Base-by-base conservation (phyloP, 2,797 vertebrate genomes). In the Cyprinodon diabolis region DNA sequence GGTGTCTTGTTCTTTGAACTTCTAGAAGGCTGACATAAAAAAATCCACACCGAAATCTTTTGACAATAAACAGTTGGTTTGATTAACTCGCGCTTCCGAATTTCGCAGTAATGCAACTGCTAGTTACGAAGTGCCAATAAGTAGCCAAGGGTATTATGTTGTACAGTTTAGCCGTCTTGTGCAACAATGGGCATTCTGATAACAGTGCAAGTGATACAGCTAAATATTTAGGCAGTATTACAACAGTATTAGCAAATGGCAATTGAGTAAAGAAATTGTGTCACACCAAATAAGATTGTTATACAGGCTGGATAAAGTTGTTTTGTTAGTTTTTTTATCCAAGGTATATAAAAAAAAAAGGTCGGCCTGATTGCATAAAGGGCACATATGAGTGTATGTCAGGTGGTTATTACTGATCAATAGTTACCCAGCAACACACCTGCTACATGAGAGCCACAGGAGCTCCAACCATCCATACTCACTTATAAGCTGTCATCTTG, bases 141-240 rank as follows among this genome's bases (percentile, higher is more conserved):
- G 84, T 84, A 86, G 66, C 77, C 65, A 83, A 75, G 80, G 79
- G 75, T 69, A 79, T 88, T 87, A 77, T 55, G 77, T 72, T 78
- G 83, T 80, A 87, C 76, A 66, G 77, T 80, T 89, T 68, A 88
- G 72, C 79, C 75, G 58, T 84, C 77, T 40, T 84, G 82, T 66
- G 79, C 79, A 89, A 43, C 87, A 90, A 90, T 84, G 76, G 84
- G 66, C 60, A 75, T 88, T 89, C 86, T 86, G 74, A 89, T 79
- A 87, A 88, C 76, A 86, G 80, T 90, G 90, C 88, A 90, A 87
- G 84, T 82, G 83, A 90, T 90, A 86, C 69, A 87, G 75, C 76
- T 79, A 63, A 78, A 87, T 83, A 91, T 86, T 90, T 84, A 76
- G 81, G 84, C 72, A 75, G 79, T 58, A 81, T 90, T 85, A 86